Base-by-base conservation (phyloP, 2,113 vertebrate species). In the Chroicocephalus ridibundus region DNA sequence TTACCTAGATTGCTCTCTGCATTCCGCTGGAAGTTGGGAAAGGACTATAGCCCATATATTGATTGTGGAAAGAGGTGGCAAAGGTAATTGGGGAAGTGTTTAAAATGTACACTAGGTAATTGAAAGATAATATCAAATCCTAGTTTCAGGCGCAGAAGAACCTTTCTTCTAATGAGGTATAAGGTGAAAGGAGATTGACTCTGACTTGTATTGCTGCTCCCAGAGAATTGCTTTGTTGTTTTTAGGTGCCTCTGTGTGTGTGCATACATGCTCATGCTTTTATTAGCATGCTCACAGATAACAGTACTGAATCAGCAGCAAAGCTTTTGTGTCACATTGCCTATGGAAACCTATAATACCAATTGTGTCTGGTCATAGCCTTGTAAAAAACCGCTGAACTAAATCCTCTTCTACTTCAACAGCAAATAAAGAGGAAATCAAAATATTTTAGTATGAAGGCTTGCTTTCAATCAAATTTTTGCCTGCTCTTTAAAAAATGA, bases 71-170 rank as follows among this genome's bases (percentile, higher is more conserved):
- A 90, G 87, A 93, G 44, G 55, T 80, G 72, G 54, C 34, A 14
- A 51, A 88, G 70, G 87, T 65, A 88, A 96, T 60, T 90, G 93
- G 88, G 71, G 90, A 79, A 86, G 71, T 25, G 80, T 91, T 97
- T 93, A 96, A 94, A 93, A 82, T 70, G 42, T 54, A 29, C 61
- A 15, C 11, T 4, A 7, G 34, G 75, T 94, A 95, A 96, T 94
- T 93, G 91, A 76, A 90, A 96, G 92, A 36, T 80, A 79, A 88
- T 62, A 10, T 32, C 49, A 85, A 84, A 60, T 26, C 68, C 85
- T 6, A 20, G 75, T n/a, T n/a, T 84, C 65, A 51, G 78, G 65
- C 88, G 36, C 71, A 69, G 83, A 70, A 80, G 49, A 34, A 68
- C 47, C 49, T 96, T 71, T 62, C 31, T 10, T 40, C 51, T 84